phyloP scores from a whole-genome alignment of 2,113 vertebrate genomes.

The Sinocyclocheilus maitianheensis region DNA sequence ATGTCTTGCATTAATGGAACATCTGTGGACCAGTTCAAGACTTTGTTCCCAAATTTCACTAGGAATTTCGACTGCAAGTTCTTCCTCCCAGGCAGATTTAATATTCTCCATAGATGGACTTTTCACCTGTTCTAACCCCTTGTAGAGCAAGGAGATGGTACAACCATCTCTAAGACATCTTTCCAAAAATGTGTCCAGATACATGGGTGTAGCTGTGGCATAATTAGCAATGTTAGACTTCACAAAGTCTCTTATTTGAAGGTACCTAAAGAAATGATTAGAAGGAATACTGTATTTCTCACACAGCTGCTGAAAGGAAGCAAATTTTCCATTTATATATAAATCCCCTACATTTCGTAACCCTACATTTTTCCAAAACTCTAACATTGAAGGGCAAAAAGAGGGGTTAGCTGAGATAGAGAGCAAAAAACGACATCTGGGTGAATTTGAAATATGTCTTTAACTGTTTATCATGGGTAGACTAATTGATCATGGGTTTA shows the following conservation, averaged over 20 bases:
- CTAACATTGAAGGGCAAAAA: background rate
- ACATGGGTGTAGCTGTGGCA: background rate
- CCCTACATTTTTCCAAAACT: background rate
- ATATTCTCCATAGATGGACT: background rate
- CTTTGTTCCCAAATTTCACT: background rate
- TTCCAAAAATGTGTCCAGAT: background rate
- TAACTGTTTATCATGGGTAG: background rate
- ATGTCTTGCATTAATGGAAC: background rate
- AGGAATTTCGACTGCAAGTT: background rate
- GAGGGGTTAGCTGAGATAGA: background rate
- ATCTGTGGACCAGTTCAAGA: background rate
- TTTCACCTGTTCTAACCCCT: background rate
- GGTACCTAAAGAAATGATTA: background rate
- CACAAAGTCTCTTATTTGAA: background rate
- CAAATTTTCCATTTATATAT: background rate
- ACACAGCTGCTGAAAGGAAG: background rate
- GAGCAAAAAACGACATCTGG: background rate
- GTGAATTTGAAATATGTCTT: background rate
- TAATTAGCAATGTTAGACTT: background rate
- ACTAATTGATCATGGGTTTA: too few relatives aligned
- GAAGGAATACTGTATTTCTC: background rate
- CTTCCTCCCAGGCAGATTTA: slow-evolving; percentile 1
- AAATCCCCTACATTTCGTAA: background rate
- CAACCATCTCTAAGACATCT: background rate
- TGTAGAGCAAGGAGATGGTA: background rate